phyloP scores from a whole-genome alignment of 1,140 invertebrate genomes.

The Drosophila ohnishii region DNA sequence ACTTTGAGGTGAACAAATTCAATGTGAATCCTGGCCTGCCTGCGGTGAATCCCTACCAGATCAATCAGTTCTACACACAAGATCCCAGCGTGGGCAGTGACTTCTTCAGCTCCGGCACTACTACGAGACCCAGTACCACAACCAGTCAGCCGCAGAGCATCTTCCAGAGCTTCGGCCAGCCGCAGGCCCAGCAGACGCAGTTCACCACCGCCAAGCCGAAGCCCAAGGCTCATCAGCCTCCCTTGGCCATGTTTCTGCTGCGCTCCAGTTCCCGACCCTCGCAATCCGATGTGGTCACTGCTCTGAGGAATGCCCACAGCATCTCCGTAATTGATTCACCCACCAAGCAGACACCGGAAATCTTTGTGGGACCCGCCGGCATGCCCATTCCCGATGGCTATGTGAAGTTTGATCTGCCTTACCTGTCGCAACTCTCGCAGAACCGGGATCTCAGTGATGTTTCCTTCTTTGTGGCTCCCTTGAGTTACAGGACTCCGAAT shows the following conservation, averaged over 20 bases:
- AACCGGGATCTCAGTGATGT: conserved; percentile 88
- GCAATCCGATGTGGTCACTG: conserved; percentile 87
- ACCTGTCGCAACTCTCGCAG: conserved; percentile 89
- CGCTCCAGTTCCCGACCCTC: conserved; percentile 84
- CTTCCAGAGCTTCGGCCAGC: conserved; percentile 77
- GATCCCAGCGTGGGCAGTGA: conserved; percentile 72
- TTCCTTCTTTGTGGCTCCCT: conserved; percentile 92
- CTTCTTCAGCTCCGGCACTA: conserved; percentile 59
- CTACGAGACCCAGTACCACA: conserved; percentile 70
- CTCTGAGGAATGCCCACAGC: conserved; percentile 88
- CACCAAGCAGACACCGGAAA: conserved; percentile 86
- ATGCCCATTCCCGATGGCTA: conserved; percentile 88
- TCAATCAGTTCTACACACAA: conserved; percentile 80
- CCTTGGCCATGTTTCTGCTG: conserved; percentile 90
- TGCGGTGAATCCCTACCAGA: conserved; percentile 73
- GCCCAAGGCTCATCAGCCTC: conserved; percentile 90
- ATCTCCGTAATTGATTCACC: conserved; percentile 91
- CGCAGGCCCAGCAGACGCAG: conserved; percentile 40
- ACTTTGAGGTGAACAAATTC: conserved; percentile 80
- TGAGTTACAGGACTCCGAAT: conserved; percentile 90
- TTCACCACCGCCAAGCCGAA: conserved; percentile 83
- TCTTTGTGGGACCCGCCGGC: conserved; percentile 91
- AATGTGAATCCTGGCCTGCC: conserved; percentile 73
- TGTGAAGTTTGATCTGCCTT: conserved; percentile 91
- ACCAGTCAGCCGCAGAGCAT: conserved; percentile 83